Evolutionary conservation across 2,888 invertebrate genomes (phyloP).

Genomic region (Clistopyga incitator): DNA sequence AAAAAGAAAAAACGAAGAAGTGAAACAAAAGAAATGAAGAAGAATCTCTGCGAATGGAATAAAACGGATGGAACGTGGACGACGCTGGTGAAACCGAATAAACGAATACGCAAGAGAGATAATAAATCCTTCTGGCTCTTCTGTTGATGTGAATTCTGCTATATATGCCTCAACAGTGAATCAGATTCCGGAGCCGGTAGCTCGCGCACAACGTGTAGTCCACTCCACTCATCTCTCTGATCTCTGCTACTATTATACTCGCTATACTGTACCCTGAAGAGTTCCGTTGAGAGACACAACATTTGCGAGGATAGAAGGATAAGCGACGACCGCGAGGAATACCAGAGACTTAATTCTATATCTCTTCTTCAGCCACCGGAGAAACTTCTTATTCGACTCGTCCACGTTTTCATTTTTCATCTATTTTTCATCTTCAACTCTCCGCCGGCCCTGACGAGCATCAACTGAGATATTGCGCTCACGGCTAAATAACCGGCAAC

Average conservation of each 20-base stretch:
- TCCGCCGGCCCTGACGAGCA: background rate
- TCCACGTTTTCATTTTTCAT: constrained; percentile 26
- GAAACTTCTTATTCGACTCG: constrained; percentile 30
- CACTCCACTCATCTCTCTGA: constrained; percentile 28
- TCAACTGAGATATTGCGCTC: constrained; percentile 53
- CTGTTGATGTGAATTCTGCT: constrained; percentile 44
- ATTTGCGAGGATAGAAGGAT: constrained; percentile 35
- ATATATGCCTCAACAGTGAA: constrained; percentile 10
- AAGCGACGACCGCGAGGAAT: constrained; percentile 22
- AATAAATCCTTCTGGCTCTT: constrained; percentile 56
- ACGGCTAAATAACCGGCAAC: constrained; percentile 68
- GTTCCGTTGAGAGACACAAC: constrained; percentile 33
- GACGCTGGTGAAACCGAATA: constrained; percentile 52
- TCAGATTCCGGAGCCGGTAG: constrained; percentile 25
- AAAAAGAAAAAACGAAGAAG: background rate
- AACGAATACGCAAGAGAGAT: constrained; percentile 62
- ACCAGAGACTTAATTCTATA: constrained; percentile 43
- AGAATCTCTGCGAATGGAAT: constrained; percentile 48
- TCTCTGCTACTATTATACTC: constrained; percentile 44
- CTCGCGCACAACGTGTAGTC: background rate
- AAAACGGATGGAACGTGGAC: constrained; percentile 37
- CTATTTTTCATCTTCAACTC: constrained; percentile 45
- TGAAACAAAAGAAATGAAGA: constrained; percentile 34
- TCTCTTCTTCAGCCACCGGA: constrained; percentile 10
- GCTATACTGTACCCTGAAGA: background rate